These are phyloP conservation scores for Cephus pulcher DNA, from an alignment of 2,888 invertebrate genomes.

Conservation along the genomic window DNA sequence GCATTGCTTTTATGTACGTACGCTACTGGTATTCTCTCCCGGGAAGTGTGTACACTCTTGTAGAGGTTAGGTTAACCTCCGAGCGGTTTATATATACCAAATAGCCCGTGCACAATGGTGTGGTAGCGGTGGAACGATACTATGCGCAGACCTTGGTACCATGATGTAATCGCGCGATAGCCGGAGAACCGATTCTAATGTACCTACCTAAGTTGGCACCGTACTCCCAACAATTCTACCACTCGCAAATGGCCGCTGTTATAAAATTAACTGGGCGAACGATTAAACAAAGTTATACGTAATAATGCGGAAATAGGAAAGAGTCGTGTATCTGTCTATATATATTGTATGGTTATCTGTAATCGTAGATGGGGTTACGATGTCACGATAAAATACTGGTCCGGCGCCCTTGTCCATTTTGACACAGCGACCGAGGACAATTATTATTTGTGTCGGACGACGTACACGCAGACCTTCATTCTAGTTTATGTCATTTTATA, in stretches of 20 bases:
- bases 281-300: not conserved
- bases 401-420: not conserved
- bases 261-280: not conserved
- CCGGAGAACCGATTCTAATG: not conserved
- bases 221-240: constrained; percentile 15
- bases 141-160: not conserved
- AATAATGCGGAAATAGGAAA: not conserved
- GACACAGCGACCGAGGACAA: not conserved
- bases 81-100: too few relatives aligned
- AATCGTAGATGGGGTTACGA: not conserved
- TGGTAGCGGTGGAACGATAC: constrained; percentile 4
- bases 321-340: too few relatives aligned
- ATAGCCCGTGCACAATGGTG: not conserved
- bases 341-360: not conserved
- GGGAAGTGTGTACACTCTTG: not conserved
- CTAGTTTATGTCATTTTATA: not conserved
- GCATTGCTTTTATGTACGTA: not conserved
- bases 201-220: constrained; percentile 19
- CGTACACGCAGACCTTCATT: not conserved
- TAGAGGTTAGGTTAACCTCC: too few relatives aligned
- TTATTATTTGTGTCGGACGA: not conserved
- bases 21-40: not conserved
- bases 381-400: not conserved
- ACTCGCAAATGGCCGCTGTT: not conserved
- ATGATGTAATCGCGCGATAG: not conserved